Base-by-base conservation (phyloP, 1,140 invertebrate species). In the Drosophila kepulauana region DNA sequence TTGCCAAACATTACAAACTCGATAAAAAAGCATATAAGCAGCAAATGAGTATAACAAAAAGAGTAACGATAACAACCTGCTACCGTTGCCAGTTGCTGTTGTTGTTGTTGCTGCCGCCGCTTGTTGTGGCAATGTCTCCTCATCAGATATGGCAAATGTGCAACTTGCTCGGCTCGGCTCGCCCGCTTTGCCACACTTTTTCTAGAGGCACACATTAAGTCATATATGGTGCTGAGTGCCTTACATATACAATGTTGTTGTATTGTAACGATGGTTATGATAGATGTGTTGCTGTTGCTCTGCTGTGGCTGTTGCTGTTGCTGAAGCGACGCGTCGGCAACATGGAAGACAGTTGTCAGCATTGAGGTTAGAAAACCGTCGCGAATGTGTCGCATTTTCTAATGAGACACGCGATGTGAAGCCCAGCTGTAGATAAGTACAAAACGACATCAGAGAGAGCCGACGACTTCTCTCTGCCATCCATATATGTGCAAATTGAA, bases 291-390 rank as follows among this genome's bases (percentile, higher is more conserved):
- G 10, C 59, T 3, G 33, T 15, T 38, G 35, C 10, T 10, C 7
- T 33, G 30, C 13, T 25, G 20, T 25, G 3, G 20, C 16, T 66
- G 28, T 54, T 54, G 10, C 59, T 45, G 41, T 25, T 25, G 20
- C 20, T 3, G 33, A 10, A 10, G 35, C 10, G 2, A 6, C 7
- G 30, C 13, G 43, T 15, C 52, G 61, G 41, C 20, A 38, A 38
- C 52, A 49, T 54, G 16, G 30, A 56, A 70, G 63, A 56, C 49
- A 51, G 56, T 72, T 69, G 78, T 41, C 81, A 67, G 41, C 73
- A 88, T 78, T 89, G 84, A 74, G 85, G 84, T 88, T 88, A 88
- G 78, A 74, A 88, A 88, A 88, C 78, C 81, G 79, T 70, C 79
- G 69, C 85, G 51, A 87, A 67, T 67, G 52, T 75, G 35, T 43